Evolutionary conservation across 23 tunicate species (phyloP).

Genomic region (Aplidium turbinatum): DNA sequence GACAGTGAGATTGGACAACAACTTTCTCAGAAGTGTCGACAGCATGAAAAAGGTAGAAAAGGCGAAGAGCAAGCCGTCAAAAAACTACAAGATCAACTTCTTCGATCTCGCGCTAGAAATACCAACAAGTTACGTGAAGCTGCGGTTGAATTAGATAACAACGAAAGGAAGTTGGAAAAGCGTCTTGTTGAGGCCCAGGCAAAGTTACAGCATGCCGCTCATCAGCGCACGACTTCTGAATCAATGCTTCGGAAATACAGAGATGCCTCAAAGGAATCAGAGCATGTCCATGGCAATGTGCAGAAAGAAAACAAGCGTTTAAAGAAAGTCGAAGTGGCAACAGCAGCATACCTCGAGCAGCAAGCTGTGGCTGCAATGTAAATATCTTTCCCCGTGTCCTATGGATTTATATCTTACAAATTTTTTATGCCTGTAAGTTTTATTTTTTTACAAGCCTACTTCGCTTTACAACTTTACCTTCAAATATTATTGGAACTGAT

Average conservation of each 20-base stretch:
- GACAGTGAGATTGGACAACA: slow-evolving; percentile 77
- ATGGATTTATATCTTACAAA: background rate
- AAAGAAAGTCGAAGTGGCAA: slow-evolving; percentile 55
- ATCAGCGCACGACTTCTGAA: slow-evolving; percentile 69
- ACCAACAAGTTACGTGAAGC: slow-evolving; percentile 53
- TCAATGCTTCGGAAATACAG: slow-evolving; percentile 77
- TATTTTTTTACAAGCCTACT: no score
- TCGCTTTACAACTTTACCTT: no score
- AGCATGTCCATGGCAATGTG: slow-evolving; percentile 54
- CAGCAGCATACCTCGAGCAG: slow-evolving; percentile 85
- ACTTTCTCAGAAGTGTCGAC: slow-evolving; percentile 72
- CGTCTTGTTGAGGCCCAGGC: slow-evolving; percentile 56
- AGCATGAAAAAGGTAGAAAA: slow-evolving; percentile 56
- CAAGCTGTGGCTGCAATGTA: slow-evolving; percentile 80
- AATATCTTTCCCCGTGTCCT: background rate
- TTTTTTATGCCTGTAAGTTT: background rate
- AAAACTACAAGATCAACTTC: slow-evolving; percentile 66
- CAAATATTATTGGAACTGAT: no score
- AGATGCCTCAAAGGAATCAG: slow-evolving; percentile 81
- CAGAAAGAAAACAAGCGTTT: slow-evolving; percentile 73
- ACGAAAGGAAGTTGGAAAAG: slow-evolving; percentile 53
- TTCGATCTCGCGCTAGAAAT: slow-evolving; percentile 46
- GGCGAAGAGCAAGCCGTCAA: slow-evolving; percentile 69
- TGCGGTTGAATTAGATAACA: slow-evolving; percentile 33
- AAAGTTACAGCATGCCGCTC: slow-evolving; percentile 54